These are phyloP conservation scores for Hylia prasina DNA, from an alignment of 2,113 vertebrate species.

Conservation along the genomic window DNA sequence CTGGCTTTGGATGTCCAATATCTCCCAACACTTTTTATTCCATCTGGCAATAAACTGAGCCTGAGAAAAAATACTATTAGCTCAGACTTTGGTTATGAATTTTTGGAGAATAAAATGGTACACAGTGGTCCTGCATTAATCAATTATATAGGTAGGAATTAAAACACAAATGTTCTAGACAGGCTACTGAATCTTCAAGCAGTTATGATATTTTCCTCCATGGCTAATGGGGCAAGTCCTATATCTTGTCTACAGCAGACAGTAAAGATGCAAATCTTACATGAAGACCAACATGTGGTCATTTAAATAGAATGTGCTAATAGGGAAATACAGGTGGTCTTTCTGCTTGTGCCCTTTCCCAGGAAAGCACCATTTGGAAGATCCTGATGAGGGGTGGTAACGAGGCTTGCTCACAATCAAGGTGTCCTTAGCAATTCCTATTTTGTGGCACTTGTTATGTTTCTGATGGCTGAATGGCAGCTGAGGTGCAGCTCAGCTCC, in stretches of 20 bases:
- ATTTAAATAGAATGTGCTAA: background rate
- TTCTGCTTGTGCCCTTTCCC: background rate
- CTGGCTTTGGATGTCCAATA: background rate
- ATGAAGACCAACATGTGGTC: background rate
- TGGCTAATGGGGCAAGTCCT: background rate
- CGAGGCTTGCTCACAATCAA: background rate
- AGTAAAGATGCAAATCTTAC: background rate
- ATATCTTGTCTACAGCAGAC: background rate
- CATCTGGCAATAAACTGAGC: background rate
- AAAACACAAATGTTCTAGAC: background rate
- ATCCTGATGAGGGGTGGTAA: background rate
- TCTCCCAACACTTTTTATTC: background rate
- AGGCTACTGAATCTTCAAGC: background rate
- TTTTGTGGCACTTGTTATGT: background rate
- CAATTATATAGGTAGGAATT: background rate
- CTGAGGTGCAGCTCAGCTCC: background rate
- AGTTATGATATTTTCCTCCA: background rate
- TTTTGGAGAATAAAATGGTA: background rate
- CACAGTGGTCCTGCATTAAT: background rate
- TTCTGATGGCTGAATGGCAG: background rate
- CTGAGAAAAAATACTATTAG: background rate
- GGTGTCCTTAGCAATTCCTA: background rate
- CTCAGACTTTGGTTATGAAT: background rate
- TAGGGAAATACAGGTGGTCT: background rate
- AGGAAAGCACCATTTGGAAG: background rate